phyloP scores from a whole-genome alignment of 2,888 invertebrate species.

The Sphecodes monilicornis region DNA sequence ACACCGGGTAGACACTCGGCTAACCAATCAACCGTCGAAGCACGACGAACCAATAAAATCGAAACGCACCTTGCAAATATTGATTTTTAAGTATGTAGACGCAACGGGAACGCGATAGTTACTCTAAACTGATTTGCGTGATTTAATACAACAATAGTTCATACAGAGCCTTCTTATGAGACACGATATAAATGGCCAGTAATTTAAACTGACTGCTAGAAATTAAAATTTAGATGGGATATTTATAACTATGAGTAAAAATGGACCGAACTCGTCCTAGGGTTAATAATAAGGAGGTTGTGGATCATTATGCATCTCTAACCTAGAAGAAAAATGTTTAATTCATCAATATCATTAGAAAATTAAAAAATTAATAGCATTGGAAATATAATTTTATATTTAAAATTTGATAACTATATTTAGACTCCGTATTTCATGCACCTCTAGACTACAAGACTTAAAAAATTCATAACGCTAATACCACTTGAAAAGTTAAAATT shows the following conservation, averaged over 20 bases:
- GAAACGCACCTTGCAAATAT: not conserved
- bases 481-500: too few relatives aligned
- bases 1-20: conserved; percentile 4
- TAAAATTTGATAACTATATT: too few relatives aligned
- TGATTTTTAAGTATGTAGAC: not conserved
- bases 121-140: not conserved
- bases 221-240: not conserved
- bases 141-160: not conserved
- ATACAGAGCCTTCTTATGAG: not conserved
- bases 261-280: too few relatives aligned
- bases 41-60: not conserved
- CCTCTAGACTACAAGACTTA: too few relatives aligned
- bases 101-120: not conserved
- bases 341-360: too few relatives aligned
- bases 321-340: too few relatives aligned
- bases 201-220: not conserved
- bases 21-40: not conserved
- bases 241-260: not conserved
- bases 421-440: too few relatives aligned
- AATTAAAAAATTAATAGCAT: not conserved
- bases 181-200: not conserved
- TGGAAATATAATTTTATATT: too few relatives aligned
- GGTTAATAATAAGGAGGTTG: too few relatives aligned
- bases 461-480: too few relatives aligned
- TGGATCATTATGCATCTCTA: too few relatives aligned